A percentile compares a stretch with the other conserved stretches of the same genome.
Conservation (phyloP, 2,113 vertebrate genomes). For the Festucalex cinctus region DNA sequence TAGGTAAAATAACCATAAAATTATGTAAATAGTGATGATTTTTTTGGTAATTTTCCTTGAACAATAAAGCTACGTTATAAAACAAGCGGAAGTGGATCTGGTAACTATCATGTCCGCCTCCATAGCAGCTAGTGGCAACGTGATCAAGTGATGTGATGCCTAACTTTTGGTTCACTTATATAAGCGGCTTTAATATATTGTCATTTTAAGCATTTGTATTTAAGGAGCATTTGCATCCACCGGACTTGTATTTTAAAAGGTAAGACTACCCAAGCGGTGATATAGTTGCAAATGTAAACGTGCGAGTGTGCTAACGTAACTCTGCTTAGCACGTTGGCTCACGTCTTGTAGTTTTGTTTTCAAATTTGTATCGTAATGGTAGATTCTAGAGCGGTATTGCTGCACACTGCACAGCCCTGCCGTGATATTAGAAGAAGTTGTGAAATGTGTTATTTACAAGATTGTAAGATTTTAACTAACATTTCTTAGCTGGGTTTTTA, state of each 20-base stretch:
- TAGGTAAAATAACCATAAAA: neutral
- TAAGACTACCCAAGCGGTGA: constrained; percentile 14
- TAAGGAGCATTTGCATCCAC: neutral
- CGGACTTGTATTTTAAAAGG: constrained; percentile 17
- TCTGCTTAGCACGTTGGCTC: constrained; percentile 42
- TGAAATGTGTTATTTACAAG: neutral
- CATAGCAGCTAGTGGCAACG: constrained; percentile 43
- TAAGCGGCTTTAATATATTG: neutral
- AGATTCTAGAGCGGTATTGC: neutral
- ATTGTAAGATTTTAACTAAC: neutral
- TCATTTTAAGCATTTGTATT: neutral
- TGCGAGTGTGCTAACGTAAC: constrained; percentile 13
- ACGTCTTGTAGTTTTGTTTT: neutral
- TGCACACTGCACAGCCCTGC: neutral
- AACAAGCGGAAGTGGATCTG: constrained; percentile 37
- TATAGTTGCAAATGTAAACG: constrained; percentile 4
- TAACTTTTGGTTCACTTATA: constrained; percentile 17
- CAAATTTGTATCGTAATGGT: neutral
- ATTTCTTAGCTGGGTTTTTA: neutral
- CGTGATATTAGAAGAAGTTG: neutral
- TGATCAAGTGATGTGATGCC: constrained; percentile 53
- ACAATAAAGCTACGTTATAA: neutral
- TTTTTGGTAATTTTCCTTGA: neutral
- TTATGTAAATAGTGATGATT: neutral
- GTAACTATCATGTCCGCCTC: constrained; percentile 52